phyloP scores from a whole-genome alignment of 1,140 invertebrate species.

The Drosophila lowei region DNA sequence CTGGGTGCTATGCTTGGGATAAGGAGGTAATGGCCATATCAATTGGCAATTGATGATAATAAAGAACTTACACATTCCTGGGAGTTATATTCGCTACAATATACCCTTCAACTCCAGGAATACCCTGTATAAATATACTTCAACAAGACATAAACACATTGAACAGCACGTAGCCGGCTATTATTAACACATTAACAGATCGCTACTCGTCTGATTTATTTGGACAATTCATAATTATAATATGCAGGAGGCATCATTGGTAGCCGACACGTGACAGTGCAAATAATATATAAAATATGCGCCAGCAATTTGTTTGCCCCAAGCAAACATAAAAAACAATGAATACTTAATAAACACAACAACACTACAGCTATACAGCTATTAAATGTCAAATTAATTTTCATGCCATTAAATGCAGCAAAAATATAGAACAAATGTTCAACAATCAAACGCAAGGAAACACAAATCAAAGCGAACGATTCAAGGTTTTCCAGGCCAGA shows the following conservation, averaged over 20 bases:
- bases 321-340: constrained; percentile 57
- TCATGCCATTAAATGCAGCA: constrained; percentile 72
- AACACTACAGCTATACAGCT: constrained; percentile 16
- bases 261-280: constrained; percentile 59
- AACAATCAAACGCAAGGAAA: constrained; percentile 38
- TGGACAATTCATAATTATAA: constrained; percentile 68
- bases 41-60: too few relatives aligned
- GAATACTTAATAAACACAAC: constrained; percentile 53
- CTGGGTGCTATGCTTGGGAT: too few relatives aligned
- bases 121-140: not conserved
- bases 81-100: too few relatives aligned
- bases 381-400: constrained; percentile 75
- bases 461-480: constrained; percentile 53
- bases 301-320: constrained; percentile 56
- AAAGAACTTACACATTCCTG: too few relatives aligned
- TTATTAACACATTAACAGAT: constrained; percentile 76
- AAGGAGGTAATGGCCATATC: too few relatives aligned
- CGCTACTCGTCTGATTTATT: constrained; percentile 64
- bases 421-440: constrained; percentile 32
- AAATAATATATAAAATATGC: constrained; percentile 39
- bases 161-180: constrained; percentile 44
- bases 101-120: not conserved
- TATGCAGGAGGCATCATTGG: constrained; percentile 39
- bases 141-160: constrained; percentile 44
- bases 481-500: constrained; percentile 25